Evolutionary conservation across 2,113 vertebrate species (phyloP).

Genomic region (Varanus komodoensis): DNA sequence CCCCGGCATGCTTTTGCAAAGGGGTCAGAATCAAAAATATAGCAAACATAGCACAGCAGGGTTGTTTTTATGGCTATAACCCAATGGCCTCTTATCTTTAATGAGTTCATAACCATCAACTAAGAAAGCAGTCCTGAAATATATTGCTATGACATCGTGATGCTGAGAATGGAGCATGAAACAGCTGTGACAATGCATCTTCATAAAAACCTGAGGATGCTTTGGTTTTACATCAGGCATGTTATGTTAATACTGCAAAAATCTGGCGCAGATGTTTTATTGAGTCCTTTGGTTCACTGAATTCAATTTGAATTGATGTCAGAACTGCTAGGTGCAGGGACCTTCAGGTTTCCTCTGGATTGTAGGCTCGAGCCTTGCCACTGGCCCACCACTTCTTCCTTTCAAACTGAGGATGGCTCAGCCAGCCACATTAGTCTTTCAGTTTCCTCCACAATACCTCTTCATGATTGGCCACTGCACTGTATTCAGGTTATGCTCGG

Average conservation of each 20-base stretch:
- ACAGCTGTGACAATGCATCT: neutral
- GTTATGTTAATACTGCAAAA: neutral
- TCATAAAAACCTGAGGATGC: neutral
- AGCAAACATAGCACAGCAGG: neutral
- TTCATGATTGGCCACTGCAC: neutral
- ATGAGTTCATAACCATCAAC: neutral
- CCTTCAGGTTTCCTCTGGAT: neutral
- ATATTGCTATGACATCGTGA: neutral
- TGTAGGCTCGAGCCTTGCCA: neutral
- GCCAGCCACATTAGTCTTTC: neutral
- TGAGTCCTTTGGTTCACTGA: neutral
- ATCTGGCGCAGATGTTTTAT: neutral
- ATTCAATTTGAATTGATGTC: neutral
- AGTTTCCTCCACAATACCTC: neutral
- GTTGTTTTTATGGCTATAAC: neutral
- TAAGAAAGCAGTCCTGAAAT: neutral
- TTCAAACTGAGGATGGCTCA: too few relatives aligned
- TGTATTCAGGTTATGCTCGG: neutral
- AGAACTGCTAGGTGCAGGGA: neutral
- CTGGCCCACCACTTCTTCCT: neutral
- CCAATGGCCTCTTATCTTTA: neutral
- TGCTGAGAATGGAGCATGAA: neutral
- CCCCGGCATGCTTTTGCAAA: neutral
- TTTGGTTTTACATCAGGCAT: neutral
- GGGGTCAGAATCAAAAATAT: neutral